Base-by-base conservation (phyloP, 2,797 vertebrate species). In the Lepidocolaptes lacrymiger region DNA sequence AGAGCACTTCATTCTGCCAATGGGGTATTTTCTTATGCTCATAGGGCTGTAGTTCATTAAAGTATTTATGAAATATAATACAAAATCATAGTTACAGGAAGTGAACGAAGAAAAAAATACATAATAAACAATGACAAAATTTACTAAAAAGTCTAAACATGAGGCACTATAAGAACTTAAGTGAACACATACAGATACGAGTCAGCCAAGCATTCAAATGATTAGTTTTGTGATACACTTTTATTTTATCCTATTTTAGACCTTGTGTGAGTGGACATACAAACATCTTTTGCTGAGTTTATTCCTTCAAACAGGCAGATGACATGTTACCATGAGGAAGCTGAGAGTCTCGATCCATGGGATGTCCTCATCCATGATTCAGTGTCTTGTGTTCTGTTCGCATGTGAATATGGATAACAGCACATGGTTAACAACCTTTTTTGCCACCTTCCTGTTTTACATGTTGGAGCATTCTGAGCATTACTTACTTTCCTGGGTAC, bases 181-280 rank as follows among this genome's bases (percentile, higher is more conserved):
- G 18, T 6, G 10, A 62, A 36, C 23, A 12, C 0, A 2, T 1
- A 43, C 19, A 54, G 1, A 20, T 78, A 26, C 56, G 32, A 64
- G 24, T 79, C 39, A 77, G 15, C 22, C 52, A 74, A 77, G 51
- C 20, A n/a, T 77, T 81, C 19, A 69, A 56, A 44, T 48, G 44
- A 23, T 58, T 46, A 43, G 15, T 64, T 62, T 30, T 77, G 27
- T 1, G 3, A 34, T 27, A 27, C 80, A 44, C 20, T 73, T 69
- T 59, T 56, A 24, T 46, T 80, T 84, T 84, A 22, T 10, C 19
- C 10, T 52, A 1, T n/a, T 79, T 64, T 36, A 63, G 21, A 36
- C 10, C 14, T 59, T 49, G 22, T 37, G 11, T 27, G 7, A 5
- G 12, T 74, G 8, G 14, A 5, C 52, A 52, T 64, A 14, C 14